These are phyloP conservation scores for Cotesia congregata DNA, from an alignment of 2,888 invertebrate species.

Conservation along the genomic window DNA sequence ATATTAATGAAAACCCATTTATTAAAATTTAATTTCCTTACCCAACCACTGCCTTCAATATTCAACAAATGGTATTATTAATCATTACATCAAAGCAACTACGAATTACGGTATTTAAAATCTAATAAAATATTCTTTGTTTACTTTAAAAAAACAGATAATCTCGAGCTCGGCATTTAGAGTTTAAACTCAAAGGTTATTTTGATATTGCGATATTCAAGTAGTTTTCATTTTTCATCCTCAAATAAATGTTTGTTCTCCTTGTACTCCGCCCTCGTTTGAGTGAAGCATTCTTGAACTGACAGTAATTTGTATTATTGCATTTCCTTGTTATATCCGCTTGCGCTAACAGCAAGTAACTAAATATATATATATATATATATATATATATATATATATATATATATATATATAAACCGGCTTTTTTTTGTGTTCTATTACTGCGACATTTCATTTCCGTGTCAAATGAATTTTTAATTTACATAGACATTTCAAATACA, in stretches of 20 bases:
- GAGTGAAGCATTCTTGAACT: slow-evolving; percentile 10
- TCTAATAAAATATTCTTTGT: background rate
- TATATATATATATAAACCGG: background rate
- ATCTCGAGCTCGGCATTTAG: background rate
- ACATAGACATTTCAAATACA: background rate
- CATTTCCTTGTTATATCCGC: slow-evolving; percentile 9
- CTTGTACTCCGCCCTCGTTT: background rate
- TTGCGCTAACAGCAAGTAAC: background rate
- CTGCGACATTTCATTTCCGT: background rate
- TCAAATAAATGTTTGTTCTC: background rate
- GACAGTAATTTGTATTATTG: slow-evolving; percentile 33
- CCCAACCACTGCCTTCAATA: no score
- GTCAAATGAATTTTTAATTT: background rate
- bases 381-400: background rate
- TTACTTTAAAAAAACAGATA: background rate
- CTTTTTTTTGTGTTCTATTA: background rate
- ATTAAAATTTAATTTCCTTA: no score
- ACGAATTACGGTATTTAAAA: no score
- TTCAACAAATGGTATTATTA: no score
- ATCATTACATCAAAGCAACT: no score
- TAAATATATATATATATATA: background rate
- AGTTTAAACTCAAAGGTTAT: slow-evolving; percentile 2
- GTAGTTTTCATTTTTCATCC: background rate
- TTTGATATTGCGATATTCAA: slow-evolving; percentile 5
- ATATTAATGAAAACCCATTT: no score